phyloP scores from a whole-genome alignment of 1,140 invertebrate genomes.

The Trichonephila inaurata region DNA sequence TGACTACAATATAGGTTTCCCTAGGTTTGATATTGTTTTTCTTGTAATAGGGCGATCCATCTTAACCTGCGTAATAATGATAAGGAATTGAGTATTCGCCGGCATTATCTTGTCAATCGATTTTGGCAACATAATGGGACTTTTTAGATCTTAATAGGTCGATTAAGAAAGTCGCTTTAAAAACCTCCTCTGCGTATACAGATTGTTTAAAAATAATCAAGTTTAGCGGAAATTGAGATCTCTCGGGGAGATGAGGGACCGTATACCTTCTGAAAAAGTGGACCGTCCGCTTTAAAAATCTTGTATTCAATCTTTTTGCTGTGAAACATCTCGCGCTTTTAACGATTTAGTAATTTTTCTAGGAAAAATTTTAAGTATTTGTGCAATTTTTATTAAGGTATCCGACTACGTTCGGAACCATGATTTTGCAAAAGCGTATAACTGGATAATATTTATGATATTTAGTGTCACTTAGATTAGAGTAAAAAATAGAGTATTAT shows the following conservation, averaged over 20 bases:
- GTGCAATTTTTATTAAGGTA: too few relatives aligned
- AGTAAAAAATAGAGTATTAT: too few relatives aligned
- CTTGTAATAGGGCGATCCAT: slow-evolving; percentile 50
- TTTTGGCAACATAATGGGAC: slow-evolving; percentile 33
- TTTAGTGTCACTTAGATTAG: too few relatives aligned
- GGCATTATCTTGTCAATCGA: slow-evolving; percentile 70
- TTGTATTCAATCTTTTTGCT: too few relatives aligned
- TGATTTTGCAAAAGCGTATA: too few relatives aligned
- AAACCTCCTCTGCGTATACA: slow-evolving; percentile 58
- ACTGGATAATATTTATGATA: too few relatives aligned
- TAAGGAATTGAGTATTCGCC: slow-evolving; percentile 64
- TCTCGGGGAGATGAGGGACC: neutral
- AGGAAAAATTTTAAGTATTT: too few relatives aligned
- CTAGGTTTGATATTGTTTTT: slow-evolving; percentile 66
- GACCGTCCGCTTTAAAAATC: too few relatives aligned
- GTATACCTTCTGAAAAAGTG: neutral
- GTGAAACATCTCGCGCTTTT: too few relatives aligned
- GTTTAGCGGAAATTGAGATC: slow-evolving; percentile 67
- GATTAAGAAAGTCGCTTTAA: slow-evolving; percentile 46
- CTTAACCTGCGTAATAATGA: slow-evolving; percentile 62
- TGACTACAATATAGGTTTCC: slow-evolving; percentile 63
- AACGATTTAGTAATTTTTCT: too few relatives aligned
- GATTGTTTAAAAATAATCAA: slow-evolving; percentile 66
- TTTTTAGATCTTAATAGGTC: slow-evolving; percentile 72
- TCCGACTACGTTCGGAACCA: too few relatives aligned